These are phyloP conservation scores for Eugnorisma glareosa DNA, from an alignment of 2,888 invertebrate species.

Conservation along the genomic window DNA sequence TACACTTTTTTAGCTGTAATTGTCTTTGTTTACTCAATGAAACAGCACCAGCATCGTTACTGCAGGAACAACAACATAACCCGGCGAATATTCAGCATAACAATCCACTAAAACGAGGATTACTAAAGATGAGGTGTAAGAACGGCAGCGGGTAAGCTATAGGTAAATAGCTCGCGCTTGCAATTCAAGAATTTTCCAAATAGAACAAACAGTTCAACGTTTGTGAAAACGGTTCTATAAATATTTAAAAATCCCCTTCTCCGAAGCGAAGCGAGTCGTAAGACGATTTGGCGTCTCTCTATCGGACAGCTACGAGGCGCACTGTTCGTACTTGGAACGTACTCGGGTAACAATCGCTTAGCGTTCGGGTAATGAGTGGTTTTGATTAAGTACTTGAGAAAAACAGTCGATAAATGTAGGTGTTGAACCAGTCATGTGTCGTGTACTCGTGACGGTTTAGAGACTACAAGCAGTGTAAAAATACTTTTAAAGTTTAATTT, in stretches of 20 bases:
- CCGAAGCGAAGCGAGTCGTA: slow-evolving; percentile 61
- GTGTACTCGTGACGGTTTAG: neutral
- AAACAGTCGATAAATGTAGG: slow-evolving; percentile 5
- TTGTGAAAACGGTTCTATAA: slow-evolving; percentile 75
- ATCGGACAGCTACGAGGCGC: slow-evolving; percentile 42
- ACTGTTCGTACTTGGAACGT: slow-evolving; percentile 22
- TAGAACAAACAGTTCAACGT: slow-evolving; percentile 70
- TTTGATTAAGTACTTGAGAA: slow-evolving; percentile 22
- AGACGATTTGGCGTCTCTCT: slow-evolving; percentile 71
- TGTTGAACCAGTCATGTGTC: neutral
- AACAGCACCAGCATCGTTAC: slow-evolving; percentile 6
- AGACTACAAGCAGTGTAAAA: neutral
- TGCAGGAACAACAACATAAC: slow-evolving; percentile 27
- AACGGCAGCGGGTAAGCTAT: slow-evolving; percentile 28
- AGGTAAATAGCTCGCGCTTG: slow-evolving; percentile 52
- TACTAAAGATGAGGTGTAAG: slow-evolving; percentile 40
- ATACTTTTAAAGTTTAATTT: neutral
- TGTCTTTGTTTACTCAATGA: neutral
- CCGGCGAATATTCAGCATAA: slow-evolving; percentile 9
- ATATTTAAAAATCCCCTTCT: slow-evolving; percentile 76
- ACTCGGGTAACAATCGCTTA: slow-evolving; percentile 41
- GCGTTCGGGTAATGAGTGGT: slow-evolving; percentile 30
- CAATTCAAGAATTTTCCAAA: slow-evolving; percentile 71
- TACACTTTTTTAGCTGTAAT: neutral
- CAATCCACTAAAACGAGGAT: slow-evolving; percentile 23